Conservation (phyloP, 2,888 invertebrate genomes). For the Andrena chrysosceles region DNA sequence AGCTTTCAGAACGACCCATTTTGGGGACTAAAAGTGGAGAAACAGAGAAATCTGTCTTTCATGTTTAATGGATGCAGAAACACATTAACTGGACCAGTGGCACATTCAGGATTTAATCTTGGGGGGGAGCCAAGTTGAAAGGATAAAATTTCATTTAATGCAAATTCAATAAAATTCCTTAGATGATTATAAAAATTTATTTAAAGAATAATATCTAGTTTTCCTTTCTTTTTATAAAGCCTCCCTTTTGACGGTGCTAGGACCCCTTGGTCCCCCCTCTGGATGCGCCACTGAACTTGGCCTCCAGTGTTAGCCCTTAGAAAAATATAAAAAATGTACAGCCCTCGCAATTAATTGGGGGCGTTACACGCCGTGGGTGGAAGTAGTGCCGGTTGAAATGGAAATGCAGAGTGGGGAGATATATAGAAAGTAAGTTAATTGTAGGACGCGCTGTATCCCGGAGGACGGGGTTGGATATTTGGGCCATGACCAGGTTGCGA, state of each 20-base stretch:
- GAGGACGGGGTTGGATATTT: slow-evolving; percentile 82
- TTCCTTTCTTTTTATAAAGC: too few species aligned
- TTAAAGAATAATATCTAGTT: too few species aligned
- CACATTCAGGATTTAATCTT: too few species aligned
- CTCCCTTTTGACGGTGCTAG: too few species aligned
- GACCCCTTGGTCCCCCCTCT: not conserved
- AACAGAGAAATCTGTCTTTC: not conserved
- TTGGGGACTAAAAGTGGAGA: not conserved
- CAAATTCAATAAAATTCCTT: too few species aligned
- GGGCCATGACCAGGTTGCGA: slow-evolving; percentile 83
- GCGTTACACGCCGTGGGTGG: not conserved
- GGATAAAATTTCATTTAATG: too few species aligned
- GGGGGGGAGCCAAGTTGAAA: too few species aligned
- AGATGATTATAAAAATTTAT: too few species aligned
- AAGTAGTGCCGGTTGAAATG: not conserved
- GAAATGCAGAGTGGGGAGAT: slow-evolving; percentile 42
- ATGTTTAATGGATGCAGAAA: not conserved
- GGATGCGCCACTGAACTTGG: not conserved
- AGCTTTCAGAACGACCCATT: not conserved
- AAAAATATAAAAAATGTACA: not conserved
- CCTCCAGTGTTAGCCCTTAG: too few species aligned
- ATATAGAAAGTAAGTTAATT: slow-evolving; percentile 79
- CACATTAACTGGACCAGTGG: not conserved
- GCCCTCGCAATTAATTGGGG: slow-evolving; percentile 3
- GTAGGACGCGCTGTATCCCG: slow-evolving; percentile 77